Percentiles rank a stretch among this genome's conserved stretches.
Evolutionary conservation across 2,113 vertebrate species (phyloP).

Genomic region (Alexandromys fortis): DNA sequence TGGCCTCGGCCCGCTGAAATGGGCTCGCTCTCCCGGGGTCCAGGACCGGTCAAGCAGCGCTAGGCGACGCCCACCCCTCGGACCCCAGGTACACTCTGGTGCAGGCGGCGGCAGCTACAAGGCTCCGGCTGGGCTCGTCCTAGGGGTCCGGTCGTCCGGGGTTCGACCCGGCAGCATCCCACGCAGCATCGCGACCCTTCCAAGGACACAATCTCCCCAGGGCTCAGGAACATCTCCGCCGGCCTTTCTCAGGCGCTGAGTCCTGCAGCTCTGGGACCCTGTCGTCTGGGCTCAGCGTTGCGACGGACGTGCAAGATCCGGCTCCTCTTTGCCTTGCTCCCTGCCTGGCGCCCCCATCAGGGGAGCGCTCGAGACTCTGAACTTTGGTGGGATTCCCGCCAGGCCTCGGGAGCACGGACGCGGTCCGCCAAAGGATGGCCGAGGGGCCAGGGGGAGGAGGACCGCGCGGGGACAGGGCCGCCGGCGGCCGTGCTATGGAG

Average conservation of each 20-base stretch:
- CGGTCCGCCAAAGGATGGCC: neutral
- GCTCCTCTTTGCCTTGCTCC: neutral
- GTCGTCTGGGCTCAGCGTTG: constrained; percentile 67
- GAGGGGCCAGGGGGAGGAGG: constrained; percentile 54
- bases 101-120: constrained; percentile 28
- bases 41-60: neutral
- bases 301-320: constrained; percentile 16
- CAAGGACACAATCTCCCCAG: neutral
- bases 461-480: constrained; percentile 45
- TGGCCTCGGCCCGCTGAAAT: neutral
- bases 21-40: neutral
- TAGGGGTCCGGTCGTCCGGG: neutral
- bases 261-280: neutral
- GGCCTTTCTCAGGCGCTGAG: neutral
- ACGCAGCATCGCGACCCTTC: constrained; percentile 16
- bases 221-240: neutral
- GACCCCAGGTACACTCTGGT: constrained; percentile 70
- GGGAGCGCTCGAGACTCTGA: neutral
- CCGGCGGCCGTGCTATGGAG: constrained; percentile 12
- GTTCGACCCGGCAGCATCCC: neutral
- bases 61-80: constrained; percentile 7
- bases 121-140: neutral
- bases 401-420: neutral
- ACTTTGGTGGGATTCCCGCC: neutral
- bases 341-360: neutral